Conservation (phyloP, 2,797 vertebrate genomes). For the Bufotes viridis region DNA sequence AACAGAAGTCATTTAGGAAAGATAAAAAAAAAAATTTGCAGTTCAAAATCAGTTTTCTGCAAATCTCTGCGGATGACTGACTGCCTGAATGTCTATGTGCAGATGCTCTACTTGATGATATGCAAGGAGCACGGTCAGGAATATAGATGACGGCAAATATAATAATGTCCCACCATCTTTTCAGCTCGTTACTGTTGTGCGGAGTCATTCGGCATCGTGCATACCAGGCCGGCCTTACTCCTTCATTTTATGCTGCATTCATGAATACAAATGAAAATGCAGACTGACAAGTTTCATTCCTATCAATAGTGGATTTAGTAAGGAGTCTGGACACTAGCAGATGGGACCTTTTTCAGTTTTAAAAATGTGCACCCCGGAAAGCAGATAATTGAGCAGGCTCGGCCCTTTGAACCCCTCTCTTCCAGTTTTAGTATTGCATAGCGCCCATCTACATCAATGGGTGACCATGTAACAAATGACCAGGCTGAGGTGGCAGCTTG, state of each 20-base stretch:
- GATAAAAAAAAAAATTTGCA: background rate
- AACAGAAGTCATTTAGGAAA: slow-evolving; percentile 3
- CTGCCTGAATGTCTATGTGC: background rate
- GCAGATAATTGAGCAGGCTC: too few species aligned
- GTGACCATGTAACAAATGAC: background rate
- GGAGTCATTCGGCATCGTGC: background rate
- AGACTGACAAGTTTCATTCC: background rate
- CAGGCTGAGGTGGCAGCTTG: background rate
- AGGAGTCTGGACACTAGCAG: background rate
- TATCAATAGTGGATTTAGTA: background rate
- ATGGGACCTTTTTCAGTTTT: background rate
- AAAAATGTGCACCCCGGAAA: too few species aligned
- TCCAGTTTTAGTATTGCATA: too few species aligned
- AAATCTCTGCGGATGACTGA: background rate
- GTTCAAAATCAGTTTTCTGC: background rate
- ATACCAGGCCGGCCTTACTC: background rate
- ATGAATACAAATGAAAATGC: background rate
- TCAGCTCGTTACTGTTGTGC: background rate
- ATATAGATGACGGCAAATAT: background rate
- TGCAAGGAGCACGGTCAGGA: background rate
- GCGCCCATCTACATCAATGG: background rate
- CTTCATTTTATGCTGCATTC: background rate
- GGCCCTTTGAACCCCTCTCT: too few species aligned
- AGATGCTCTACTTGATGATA: background rate
- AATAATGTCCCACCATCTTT: background rate